Evolutionary conservation across 2,113 vertebrate species (phyloP).

Genomic region (Oryzias melastigma): DNA sequence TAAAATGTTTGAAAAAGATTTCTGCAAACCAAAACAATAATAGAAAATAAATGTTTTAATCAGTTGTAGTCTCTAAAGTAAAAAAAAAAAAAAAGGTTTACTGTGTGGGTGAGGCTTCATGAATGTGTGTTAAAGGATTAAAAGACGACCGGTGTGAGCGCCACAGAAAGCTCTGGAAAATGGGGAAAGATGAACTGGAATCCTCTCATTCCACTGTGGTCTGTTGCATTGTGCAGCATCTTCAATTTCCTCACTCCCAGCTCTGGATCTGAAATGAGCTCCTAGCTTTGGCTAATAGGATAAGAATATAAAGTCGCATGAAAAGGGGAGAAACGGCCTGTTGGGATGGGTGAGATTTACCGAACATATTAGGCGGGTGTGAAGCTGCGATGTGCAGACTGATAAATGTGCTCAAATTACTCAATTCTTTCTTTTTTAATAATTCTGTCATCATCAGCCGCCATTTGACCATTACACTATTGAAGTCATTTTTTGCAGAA

Average conservation of each 20-base stretch:
- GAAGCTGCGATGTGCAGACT: constrained; percentile 70
- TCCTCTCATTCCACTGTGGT: neutral
- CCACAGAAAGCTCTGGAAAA: too few relatives aligned
- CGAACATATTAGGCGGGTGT: constrained; percentile 64
- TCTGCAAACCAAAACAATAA: too few relatives aligned
- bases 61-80: too few relatives aligned
- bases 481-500: constrained; percentile 73
- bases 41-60: too few relatives aligned
- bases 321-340: constrained; percentile 40
- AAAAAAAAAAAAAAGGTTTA: too few relatives aligned
- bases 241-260: constrained; percentile 28
- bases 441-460: constrained; percentile 74
- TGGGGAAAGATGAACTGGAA: too few relatives aligned
- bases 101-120: neutral
- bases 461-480: constrained; percentile 73
- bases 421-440: constrained; percentile 78
- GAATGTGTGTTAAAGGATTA: neutral
- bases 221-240: neutral
- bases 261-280: constrained; percentile 68
- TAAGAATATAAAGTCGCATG: constrained; percentile 67
- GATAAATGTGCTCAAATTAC: constrained; percentile 76
- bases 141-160: too few relatives aligned
- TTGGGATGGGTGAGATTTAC: constrained; percentile 64
- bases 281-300: constrained; percentile 62
- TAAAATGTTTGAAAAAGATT: too few relatives aligned